phyloP scores from a whole-genome alignment of 2,797 vertebrate genomes.

The Channallabes apus region DNA sequence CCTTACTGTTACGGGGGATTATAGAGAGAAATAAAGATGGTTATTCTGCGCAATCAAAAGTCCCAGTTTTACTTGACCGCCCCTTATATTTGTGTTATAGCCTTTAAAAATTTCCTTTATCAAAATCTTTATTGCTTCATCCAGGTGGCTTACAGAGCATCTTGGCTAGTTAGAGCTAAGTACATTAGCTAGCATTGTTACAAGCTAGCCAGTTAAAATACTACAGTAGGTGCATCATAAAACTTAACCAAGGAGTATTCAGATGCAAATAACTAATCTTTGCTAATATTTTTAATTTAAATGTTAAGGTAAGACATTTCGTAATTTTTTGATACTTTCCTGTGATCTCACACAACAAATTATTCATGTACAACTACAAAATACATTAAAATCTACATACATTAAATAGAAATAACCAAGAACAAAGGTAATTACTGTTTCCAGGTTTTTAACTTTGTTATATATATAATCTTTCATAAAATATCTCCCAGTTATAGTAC shows the following conservation, averaged over 20 bases:
- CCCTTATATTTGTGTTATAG: background rate
- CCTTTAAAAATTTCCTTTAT: background rate
- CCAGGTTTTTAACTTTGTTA: background rate
- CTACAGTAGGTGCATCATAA: background rate
- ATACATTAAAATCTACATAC: background rate
- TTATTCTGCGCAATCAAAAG: too few relatives aligned
- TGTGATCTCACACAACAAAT: background rate
- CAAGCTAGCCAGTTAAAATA: background rate
- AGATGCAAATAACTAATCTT: background rate
- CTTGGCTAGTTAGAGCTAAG: background rate
- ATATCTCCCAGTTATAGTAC: background rate
- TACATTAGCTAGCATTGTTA: background rate
- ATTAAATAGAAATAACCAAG: background rate
- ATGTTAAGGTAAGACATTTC: background rate
- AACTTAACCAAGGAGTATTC: background rate
- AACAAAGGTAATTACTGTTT: background rate
- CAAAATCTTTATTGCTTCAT: too few relatives aligned
- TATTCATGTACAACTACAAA: background rate
- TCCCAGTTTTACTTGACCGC: too few relatives aligned
- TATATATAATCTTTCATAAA: background rate
- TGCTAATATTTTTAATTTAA: background rate
- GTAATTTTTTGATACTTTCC: background rate
- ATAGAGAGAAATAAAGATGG: too few relatives aligned
- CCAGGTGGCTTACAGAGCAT: too few relatives aligned
- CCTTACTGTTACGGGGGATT: too few relatives aligned